Percentiles rank a stretch among this genome's conserved stretches.
These are phyloP conservation scores for Aporophyla lueneburgensis DNA, from an alignment of 2,888 invertebrate species.

Conservation along the genomic window DNA sequence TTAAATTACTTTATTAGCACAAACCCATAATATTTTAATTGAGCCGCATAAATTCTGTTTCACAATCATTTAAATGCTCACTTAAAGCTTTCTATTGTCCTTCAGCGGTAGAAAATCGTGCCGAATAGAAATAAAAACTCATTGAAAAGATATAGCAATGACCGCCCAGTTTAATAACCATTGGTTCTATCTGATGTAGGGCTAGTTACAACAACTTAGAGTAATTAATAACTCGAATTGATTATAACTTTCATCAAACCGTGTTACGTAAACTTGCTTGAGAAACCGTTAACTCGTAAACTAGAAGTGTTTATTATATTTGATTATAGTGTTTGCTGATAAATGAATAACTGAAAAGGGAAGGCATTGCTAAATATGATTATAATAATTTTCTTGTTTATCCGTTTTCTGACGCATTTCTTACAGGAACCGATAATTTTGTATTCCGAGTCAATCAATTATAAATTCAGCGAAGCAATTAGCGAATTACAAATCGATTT, in stretches of 20 bases:
- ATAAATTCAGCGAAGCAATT: neutral
- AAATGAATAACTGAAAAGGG: neutral
- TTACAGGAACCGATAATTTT: neutral
- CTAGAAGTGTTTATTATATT: conserved; percentile 20
- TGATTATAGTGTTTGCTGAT: conserved; percentile 23
- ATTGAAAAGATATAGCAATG: conserved; percentile 10
- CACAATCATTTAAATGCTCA: conserved; percentile 7
- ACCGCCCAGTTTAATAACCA: conserved; percentile 14
- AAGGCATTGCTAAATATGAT: neutral
- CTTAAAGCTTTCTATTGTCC: conserved; percentile 39
- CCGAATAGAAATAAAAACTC: conserved; percentile 19
- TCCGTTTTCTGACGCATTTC: neutral
- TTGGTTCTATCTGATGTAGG: conserved; percentile 15
- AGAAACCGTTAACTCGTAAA: conserved; percentile 23
- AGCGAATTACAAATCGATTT: too few relatives aligned
- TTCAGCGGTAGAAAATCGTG: conserved; percentile 29
- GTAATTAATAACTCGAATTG: conserved; percentile 41
- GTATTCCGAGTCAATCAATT: neutral
- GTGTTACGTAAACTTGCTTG: conserved; percentile 35
- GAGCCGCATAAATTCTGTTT: neutral
- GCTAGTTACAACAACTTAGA: conserved; percentile 37
- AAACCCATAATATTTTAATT: neutral
- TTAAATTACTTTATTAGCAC: neutral
- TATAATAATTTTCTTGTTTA: neutral
- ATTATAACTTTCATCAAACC: conserved; percentile 44